Evolutionary conservation across 2,888 invertebrate species (phyloP), one percentile per base, ranked within the genome.

Genomic region (Danaus chrysippus): DNA sequence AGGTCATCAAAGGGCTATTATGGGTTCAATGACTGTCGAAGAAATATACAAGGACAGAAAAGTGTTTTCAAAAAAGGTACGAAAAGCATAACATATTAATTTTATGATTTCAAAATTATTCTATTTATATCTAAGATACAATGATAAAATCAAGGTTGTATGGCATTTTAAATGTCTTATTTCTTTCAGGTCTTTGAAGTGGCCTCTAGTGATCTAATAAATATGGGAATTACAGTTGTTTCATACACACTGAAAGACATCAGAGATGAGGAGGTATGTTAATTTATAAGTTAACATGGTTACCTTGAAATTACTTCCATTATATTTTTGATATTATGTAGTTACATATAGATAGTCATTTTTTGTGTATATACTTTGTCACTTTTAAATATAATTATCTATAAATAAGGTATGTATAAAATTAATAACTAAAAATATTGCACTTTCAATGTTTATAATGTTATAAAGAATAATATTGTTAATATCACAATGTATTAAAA

Each of bases 21-120:
- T 98, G 98, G 98, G 98, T 42, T 97, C 97, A 68, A 98, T 98
- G 98, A 98, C 97, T 0, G 97, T 98, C 3, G 98, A 98, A 89
- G 98, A 98, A 87, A 98, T 98, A 78, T 98, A 98, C 84, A 98
- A 98, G 81, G 98, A 98, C 82, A 93, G 98, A 62, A 98, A 98
- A 87, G 98, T 98, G 84, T 98, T 98, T 86, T 97, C 97, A 77
- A 98, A 97, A 87, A 89, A 89, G 85, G 89, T 87, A 54, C 58
- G 62, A 42, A 34, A 6, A 34, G 6, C 23, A 34, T 34, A 34
- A 23, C 23, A 23, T 1, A 34, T 34, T 34, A 34, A 34, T 34
- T 34, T 34, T 34, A 5, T 5, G 23, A 34, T 34, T 34, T 34
- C 1, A 34, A 34, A 6, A 34, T 34, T 34, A 34, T 5, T 34